These are phyloP conservation scores for Acronicta psi DNA, from an alignment of 2,888 invertebrate genomes.

Conservation along the genomic window DNA sequence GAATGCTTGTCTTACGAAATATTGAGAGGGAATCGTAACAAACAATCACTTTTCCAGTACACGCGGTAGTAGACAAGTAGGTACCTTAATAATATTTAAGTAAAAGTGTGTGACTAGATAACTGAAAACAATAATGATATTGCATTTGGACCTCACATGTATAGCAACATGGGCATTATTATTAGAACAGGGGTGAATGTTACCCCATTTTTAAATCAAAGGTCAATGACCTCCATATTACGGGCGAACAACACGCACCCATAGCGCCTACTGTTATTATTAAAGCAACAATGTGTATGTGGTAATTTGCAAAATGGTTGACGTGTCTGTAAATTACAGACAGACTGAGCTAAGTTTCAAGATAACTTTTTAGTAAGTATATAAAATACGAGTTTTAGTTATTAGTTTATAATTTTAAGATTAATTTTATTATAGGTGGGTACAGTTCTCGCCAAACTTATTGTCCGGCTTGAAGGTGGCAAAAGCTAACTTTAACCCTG, in stretches of 20 bases:
- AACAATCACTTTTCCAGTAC: neutral
- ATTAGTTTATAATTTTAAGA: no score
- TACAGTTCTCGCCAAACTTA: no score
- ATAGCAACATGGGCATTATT: constrained; percentile 55
- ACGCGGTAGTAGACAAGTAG: no score
- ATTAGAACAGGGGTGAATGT: constrained; percentile 59
- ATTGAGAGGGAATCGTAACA: constrained; percentile 6
- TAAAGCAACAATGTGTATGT: constrained; percentile 36
- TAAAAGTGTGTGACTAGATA: constrained; percentile 9
- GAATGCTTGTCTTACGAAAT: constrained; percentile 15
- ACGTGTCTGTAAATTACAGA: constrained; percentile 2
- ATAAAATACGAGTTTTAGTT: no score
- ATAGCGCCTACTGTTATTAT: constrained; percentile 46
- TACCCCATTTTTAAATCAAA: constrained; percentile 59
- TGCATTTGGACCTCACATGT: constrained; percentile 49
- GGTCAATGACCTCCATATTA: constrained; percentile 59
- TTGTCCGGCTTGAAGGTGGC: no score
- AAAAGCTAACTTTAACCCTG: no score
- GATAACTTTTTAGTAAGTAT: no score
- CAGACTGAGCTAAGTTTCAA: no score
- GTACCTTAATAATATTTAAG: no score
- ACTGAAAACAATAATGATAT: constrained; percentile 38
- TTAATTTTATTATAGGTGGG: no score
- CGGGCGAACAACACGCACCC: constrained; percentile 19
- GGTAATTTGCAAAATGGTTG: constrained; percentile 50